Conservation (phyloP, 2,797 vertebrate genomes). For the Bufotes viridis region DNA sequence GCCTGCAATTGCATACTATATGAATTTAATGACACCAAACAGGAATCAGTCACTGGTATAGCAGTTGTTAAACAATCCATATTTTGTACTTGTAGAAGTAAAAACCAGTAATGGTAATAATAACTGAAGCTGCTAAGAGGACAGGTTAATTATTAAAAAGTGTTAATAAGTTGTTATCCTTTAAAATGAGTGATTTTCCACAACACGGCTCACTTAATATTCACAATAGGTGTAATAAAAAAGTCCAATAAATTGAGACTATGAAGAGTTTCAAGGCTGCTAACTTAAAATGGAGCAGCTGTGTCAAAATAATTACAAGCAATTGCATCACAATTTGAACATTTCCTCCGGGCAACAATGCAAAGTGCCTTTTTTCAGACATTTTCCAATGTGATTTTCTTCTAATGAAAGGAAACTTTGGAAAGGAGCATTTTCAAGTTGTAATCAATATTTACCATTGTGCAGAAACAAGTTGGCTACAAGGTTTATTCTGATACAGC, state of each 20-base stretch:
- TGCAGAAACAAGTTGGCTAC: slow-evolving; percentile 1
- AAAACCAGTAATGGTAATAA: background rate
- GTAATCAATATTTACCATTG: slow-evolving; percentile 32
- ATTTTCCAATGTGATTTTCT: slow-evolving; percentile 33
- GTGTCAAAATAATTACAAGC: slow-evolving; percentile 12
- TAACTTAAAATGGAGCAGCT: background rate
- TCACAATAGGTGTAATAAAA: background rate
- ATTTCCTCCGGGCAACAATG: slow-evolving; percentile 11
- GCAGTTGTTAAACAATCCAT: background rate
- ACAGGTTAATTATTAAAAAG: background rate
- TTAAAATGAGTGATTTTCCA: background rate
- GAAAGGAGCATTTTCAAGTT: slow-evolving; percentile 7
- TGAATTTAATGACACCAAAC: background rate
- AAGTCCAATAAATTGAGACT: background rate
- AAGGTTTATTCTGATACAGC: background rate
- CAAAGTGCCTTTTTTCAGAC: slow-evolving; percentile 28
- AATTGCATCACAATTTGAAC: slow-evolving; percentile 34
- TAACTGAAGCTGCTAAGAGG: background rate
- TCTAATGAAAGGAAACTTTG: slow-evolving; percentile 10
- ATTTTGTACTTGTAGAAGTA: background rate
- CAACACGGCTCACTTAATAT: background rate
- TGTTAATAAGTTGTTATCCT: background rate
- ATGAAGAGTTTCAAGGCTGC: background rate
- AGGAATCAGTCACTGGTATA: background rate
- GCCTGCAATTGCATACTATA: background rate